These are phyloP conservation scores for Dichetophora obliterata DNA, from an alignment of 2,888 invertebrate species.

Conservation along the genomic window DNA sequence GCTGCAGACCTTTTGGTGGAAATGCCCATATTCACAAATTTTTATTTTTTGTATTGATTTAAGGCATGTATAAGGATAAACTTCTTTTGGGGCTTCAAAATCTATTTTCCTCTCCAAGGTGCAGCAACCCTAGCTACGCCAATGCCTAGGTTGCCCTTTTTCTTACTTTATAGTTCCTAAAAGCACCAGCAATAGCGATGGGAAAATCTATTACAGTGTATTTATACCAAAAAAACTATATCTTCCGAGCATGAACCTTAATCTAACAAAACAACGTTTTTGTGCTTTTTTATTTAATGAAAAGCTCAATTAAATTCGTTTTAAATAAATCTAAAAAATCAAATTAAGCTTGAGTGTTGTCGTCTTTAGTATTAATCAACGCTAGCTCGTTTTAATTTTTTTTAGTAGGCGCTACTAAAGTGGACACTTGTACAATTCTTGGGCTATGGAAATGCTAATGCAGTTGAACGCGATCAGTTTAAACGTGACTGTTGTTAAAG, in stretches of 20 bases:
- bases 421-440: conserved; percentile 17
- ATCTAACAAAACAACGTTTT: not conserved
- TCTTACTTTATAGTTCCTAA: too few relatives aligned
- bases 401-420: conserved; percentile 37
- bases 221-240: too few relatives aligned
- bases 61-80: too few relatives aligned
- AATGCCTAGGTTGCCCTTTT: too few relatives aligned
- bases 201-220: too few relatives aligned
- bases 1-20: too few relatives aligned
- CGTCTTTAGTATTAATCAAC: conserved; percentile 34
- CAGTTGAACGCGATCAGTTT: conserved; percentile 26
- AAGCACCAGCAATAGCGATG: too few relatives aligned
- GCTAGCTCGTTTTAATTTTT: conserved; percentile 27
- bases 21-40: too few relatives aligned
- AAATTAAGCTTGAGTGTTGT: conserved; percentile 29
- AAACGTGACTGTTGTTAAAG: conserved; percentile 32
- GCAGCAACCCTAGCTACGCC: too few relatives aligned
- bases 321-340: conserved; percentile 34
- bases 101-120: too few relatives aligned
- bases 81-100: too few relatives aligned
- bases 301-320: conserved; percentile 26
- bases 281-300: not conserved
- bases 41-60: too few relatives aligned
- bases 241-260: not conserved
- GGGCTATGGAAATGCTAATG: conserved; percentile 16